Evolutionary conservation across 2,888 invertebrate species (phyloP).

Genomic region (Dicroscelio sp.): DNA sequence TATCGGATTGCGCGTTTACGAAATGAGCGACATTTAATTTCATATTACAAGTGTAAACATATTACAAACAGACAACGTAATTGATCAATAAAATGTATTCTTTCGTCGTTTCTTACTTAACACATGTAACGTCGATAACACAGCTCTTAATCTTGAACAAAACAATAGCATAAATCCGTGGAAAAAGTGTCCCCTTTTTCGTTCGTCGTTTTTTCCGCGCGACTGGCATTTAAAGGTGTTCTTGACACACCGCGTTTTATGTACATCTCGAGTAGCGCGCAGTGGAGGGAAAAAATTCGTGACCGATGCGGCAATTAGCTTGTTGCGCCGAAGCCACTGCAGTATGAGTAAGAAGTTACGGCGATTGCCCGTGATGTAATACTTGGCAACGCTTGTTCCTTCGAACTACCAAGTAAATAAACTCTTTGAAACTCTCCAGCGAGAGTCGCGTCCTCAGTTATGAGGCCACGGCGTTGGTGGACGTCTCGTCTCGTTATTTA

Average conservation of each 20-base stretch:
- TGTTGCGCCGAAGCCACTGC: conserved; percentile 72
- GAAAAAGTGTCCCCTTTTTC: conserved; percentile 53
- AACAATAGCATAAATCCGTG: conserved; percentile 39
- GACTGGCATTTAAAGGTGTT: conserved; percentile 55
- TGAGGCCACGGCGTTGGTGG: conserved; percentile 60
- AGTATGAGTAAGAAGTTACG: conserved; percentile 75
- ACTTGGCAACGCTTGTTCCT: conserved; percentile 73
- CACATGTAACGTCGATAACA: conserved; percentile 18
- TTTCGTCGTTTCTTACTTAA: too few species aligned
- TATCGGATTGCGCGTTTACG: too few species aligned
- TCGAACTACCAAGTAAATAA: conserved; percentile 72
- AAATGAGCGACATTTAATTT: too few species aligned
- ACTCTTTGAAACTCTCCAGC: conserved; percentile 62
- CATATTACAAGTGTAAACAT: too few species aligned
- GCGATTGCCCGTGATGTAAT: conserved; percentile 75
- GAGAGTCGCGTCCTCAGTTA: conserved; percentile 58
- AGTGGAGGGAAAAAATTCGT: conserved; percentile 76
- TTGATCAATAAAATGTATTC: too few species aligned
- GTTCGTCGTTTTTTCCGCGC: conserved; percentile 12
- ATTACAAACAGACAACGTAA: too few species aligned
- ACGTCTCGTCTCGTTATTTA: conserved; percentile 62
- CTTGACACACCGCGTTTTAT: conserved; percentile 63
- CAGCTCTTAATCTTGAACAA: conserved; percentile 21
- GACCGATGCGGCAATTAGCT: conserved; percentile 87
- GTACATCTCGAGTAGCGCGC: conserved; percentile 45